Evolutionary conservation across 2,888 invertebrate species (phyloP).

Genomic region (Hydrotaea diabolus): DNA sequence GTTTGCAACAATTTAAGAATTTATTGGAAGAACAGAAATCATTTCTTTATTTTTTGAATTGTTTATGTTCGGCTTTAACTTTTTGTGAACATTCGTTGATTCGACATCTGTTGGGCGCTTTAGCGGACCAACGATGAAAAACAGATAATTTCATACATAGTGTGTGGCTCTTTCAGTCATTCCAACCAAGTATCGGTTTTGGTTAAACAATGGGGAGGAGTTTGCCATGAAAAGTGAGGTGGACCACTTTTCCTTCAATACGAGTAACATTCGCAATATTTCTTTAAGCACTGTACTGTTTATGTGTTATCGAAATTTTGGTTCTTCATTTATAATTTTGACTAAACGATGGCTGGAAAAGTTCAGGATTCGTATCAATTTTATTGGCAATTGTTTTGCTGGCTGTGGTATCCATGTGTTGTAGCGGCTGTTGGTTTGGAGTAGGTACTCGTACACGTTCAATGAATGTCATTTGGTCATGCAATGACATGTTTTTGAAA

Average conservation of each 20-base stretch:
- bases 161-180: neutral
- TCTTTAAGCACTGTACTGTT: too few relatives aligned
- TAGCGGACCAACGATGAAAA: neutral
- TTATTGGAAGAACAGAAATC: neutral
- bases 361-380: too few relatives aligned
- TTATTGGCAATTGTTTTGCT: too few relatives aligned
- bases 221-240: neutral
- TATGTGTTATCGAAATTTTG: neutral
- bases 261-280: too few relatives aligned
- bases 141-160: neutral
- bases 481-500: constrained; percentile 49
- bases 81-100: neutral
- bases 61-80: neutral
- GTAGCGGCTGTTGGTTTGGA: neutral
- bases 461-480: constrained; percentile 51
- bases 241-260: too few relatives aligned
- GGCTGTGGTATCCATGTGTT: neutral
- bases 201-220: constrained; percentile 1
- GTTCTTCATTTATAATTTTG: neutral
- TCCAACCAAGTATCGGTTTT: neutral
- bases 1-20: constrained; percentile 22
- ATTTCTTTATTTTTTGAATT: constrained; percentile 31
- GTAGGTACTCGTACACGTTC: neutral
- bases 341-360: neutral
- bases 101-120: too few relatives aligned